Evolutionary conservation across 1,140 invertebrate species (phyloP).

Genomic region (Pygmarrhopalites habei): DNA sequence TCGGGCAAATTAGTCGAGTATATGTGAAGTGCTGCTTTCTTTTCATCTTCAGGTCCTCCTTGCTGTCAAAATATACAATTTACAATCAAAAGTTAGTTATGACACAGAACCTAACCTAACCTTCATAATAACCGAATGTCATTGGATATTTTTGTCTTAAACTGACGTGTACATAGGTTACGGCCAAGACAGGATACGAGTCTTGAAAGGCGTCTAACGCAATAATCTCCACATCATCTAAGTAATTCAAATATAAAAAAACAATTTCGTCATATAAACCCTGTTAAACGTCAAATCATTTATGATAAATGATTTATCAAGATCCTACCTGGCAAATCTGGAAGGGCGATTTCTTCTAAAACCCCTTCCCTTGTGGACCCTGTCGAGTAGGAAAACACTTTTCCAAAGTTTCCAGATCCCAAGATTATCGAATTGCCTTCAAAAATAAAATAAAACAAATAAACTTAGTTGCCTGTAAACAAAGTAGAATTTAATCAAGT

Average conservation of each 20-base stretch:
- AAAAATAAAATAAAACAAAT: too few relatives aligned
- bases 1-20: conserved; percentile 19
- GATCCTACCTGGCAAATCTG: conserved; percentile 24
- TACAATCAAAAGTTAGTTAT: too few relatives aligned
- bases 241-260: neutral
- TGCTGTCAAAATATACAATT: too few relatives aligned
- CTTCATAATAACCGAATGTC: too few relatives aligned
- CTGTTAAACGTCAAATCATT: neutral
- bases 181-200: conserved; percentile 25
- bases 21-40: conserved; percentile 13
- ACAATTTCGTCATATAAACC: neutral
- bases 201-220: conserved; percentile 30
- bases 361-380: conserved; percentile 5
- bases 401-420: conserved; percentile 32
- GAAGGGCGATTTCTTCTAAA: conserved; percentile 24
- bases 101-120: too few relatives aligned
- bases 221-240: conserved; percentile 32
- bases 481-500: too few relatives aligned
- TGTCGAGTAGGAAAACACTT: conserved; percentile 7
- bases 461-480: too few relatives aligned
- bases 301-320: neutral
- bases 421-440: conserved; percentile 20
- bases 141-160: too few relatives aligned
- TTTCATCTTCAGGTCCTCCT: too few relatives aligned
- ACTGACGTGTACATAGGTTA: conserved; percentile 31